A percentile compares a stretch with the other conserved stretches of the same genome.
phyloP scores from a whole-genome alignment of 2,113 vertebrate species.

The Casuarius casuarius region DNA sequence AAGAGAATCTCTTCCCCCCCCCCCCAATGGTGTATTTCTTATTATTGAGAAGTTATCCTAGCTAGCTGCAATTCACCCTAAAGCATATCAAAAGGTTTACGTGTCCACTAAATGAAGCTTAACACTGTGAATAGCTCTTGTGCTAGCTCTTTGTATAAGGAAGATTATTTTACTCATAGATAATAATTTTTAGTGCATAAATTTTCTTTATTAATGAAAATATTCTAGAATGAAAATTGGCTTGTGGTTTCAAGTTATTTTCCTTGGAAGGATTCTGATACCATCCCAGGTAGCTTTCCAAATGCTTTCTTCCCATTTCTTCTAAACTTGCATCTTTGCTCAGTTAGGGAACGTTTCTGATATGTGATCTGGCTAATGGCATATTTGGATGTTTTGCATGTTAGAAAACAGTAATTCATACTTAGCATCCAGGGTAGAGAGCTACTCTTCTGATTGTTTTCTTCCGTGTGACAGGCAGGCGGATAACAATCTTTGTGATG shows the following conservation, averaged over 20 bases:
- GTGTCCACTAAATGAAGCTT: not conserved
- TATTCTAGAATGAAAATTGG: not conserved
- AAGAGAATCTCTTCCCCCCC: fast-evolving
- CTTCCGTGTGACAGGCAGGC: not conserved
- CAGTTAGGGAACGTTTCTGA: not conserved
- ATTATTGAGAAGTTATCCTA: not conserved
- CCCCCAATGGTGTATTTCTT: too few relatives aligned
- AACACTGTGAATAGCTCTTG: not conserved
- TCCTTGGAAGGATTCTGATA: not conserved
- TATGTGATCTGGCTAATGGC: not conserved
- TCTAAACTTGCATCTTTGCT: not conserved
- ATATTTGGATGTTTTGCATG: not conserved
- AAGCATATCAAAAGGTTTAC: not conserved
- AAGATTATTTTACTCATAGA: not conserved
- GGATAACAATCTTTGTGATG: not conserved
- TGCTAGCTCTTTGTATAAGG: not conserved
- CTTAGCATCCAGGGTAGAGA: not conserved
- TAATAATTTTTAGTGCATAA: not conserved
- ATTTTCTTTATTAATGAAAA: not conserved
- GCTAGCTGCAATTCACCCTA: not conserved
- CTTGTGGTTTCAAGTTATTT: not conserved
- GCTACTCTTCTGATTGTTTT: not conserved
- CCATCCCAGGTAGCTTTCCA: not conserved
- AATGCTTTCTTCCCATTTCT: not conserved
- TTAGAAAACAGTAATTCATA: not conserved